Base-by-base conservation (phyloP, 1,140 invertebrate species). In the Hylaeus volcanicus region DNA sequence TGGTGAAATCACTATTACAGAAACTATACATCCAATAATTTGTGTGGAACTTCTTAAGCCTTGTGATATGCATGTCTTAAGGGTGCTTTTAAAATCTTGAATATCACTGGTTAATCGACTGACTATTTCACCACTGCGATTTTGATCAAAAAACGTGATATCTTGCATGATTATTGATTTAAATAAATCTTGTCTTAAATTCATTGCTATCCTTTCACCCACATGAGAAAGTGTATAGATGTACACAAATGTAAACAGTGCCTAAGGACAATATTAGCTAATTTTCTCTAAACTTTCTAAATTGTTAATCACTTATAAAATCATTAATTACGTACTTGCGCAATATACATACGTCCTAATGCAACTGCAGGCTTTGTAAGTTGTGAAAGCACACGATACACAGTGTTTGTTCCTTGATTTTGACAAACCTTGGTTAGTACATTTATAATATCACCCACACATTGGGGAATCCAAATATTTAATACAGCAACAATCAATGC, bases 11-110 rank as follows among this genome's bases (percentile, higher is more conserved):
- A 96, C 92, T 79, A 96, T 95, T 56, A 98, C 91, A 56, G 97
- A 96, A 15, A 96, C 94, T 14, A 96, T 94, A 91, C 97, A 98
- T 1, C 98, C 97, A 58, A 96, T 90, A 51, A 97, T 96, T 94
- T 99, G 98, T 12, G 97, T 96, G 15, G 95, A 91, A 75, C 97
- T 98, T 86, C 97, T 94, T 58, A 99, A 89, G 2, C 98, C 98
- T 91, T 98, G 97, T 5, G 98, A 97, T 76, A 99, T 96, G 65
- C 96, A 96, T 83, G 97, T 95, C 92, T 99, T 99, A 90, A 99
- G 99, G 5, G 97, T 97, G 88, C 98, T 98, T 94, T 99, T 99
- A 89, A 99, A 99, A 88, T 99, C 98, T 93, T 99, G 98, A 37
- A 99, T 96, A 94, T 99, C 98, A 83, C 96, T 95, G 43, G 98